These are phyloP conservation scores for Bostrychus sinensis DNA, from an alignment of 2,113 vertebrate genomes.

Conservation along the genomic window DNA sequence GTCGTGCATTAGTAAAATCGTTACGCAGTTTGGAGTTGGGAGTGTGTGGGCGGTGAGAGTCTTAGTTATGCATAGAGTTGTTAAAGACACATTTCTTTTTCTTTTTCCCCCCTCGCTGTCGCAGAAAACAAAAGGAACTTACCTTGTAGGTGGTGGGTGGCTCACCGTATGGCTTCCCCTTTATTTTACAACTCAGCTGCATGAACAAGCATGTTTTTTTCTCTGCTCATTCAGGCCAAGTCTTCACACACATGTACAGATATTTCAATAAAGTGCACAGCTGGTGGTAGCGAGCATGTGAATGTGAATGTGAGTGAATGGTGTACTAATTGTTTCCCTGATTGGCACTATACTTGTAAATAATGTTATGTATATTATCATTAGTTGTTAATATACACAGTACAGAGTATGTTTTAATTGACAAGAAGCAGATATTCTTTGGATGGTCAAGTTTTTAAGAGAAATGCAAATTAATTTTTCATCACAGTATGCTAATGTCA, in stretches of 20 bases:
- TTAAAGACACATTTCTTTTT: constrained; percentile 41
- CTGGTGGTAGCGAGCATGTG: too few species aligned
- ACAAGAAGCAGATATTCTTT: too few species aligned
- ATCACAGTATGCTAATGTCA: too few species aligned
- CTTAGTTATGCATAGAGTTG: constrained; percentile 16
- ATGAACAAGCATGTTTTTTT: constrained; percentile 21
- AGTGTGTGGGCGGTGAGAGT: constrained; percentile 29
- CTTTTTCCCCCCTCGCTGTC: constrained; percentile 52
- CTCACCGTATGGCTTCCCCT: constrained; percentile 48
- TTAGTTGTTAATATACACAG: too few species aligned
- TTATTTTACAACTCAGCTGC: constrained; percentile 18
- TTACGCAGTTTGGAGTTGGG: constrained; percentile 5
- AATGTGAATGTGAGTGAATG: too few species aligned
- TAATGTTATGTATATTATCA: too few species aligned
- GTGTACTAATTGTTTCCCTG: too few species aligned
- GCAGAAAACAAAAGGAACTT: constrained; percentile 80
- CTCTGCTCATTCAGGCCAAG: not conserved
- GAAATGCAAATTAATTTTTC: too few species aligned
- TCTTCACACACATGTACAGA: not conserved
- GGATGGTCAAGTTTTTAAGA: too few species aligned
- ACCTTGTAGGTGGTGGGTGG: constrained; percentile 79
- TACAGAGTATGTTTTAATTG: too few species aligned
- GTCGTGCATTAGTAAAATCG: constrained; percentile 3
- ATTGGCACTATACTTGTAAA: too few species aligned
- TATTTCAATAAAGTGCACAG: not conserved